A percentile compares a stretch with the other conserved stretches of the same genome.
Conservation (phyloP, 1,140 invertebrate genomes). For the Achroia grisella region DNA sequence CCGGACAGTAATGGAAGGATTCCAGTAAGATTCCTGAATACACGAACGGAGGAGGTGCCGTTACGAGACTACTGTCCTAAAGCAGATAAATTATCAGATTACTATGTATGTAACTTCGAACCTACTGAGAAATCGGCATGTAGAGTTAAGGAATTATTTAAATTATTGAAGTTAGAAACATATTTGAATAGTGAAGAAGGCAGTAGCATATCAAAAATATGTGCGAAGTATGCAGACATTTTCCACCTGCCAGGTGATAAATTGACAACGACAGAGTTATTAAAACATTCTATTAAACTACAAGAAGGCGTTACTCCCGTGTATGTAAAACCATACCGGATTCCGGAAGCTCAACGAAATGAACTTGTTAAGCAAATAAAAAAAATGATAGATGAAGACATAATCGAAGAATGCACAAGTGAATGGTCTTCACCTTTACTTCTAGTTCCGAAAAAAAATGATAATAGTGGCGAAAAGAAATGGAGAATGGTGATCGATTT, state of each 20-base stretch:
- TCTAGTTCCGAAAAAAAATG: slow-evolving; percentile 14
- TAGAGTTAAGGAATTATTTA: slow-evolving; percentile 5
- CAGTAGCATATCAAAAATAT: slow-evolving; percentile 3
- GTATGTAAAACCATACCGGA: slow-evolving; percentile 7
- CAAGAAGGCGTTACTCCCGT: background rate
- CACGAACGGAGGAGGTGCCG: too few relatives aligned
- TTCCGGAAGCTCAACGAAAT: slow-evolving; percentile 1
- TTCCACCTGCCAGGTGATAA: slow-evolving; percentile 12
- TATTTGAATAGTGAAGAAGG: slow-evolving; percentile 12
- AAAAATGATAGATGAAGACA: slow-evolving; percentile 7
- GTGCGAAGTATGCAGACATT: slow-evolving; percentile 10
- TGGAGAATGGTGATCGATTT: slow-evolving; percentile 17
- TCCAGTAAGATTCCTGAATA: too few relatives aligned
- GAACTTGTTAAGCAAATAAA: slow-evolving; percentile 10
- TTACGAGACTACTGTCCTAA: too few relatives aligned
- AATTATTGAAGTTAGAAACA: slow-evolving; percentile 3
- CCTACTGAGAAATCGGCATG: too few relatives aligned
- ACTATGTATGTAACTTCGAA: too few relatives aligned
- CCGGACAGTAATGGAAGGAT: too few relatives aligned
- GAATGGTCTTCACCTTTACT: too few relatives aligned
- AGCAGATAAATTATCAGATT: too few relatives aligned
- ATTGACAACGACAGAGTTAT: slow-evolving; percentile 1
- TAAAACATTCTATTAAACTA: slow-evolving; percentile 2
- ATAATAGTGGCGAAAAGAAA: slow-evolving; percentile 8
- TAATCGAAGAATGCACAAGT: slow-evolving; percentile 11